A percentile compares a stretch with the other conserved stretches of the same genome.
Conservation (phyloP, 2,888 invertebrate genomes). For the Gymnoscelis rufifasciata region DNA sequence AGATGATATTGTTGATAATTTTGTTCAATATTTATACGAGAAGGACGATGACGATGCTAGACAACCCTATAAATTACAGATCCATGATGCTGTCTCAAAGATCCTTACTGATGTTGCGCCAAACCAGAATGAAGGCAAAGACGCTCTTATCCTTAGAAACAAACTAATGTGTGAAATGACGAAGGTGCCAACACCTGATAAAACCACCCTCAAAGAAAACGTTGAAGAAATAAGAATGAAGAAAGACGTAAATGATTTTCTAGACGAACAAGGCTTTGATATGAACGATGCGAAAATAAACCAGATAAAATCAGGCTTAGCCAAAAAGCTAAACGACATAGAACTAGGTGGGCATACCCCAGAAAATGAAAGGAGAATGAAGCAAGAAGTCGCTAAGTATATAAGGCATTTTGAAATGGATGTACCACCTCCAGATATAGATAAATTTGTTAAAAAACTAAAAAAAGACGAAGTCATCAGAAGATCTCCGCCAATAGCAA, state of each 20-base stretch:
- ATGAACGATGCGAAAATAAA: conserved; percentile 22
- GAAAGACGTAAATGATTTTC: conserved; percentile 44
- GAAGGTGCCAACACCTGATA: conserved; percentile 41
- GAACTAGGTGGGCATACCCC: conserved; percentile 40
- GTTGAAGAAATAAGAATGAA: conserved; percentile 49
- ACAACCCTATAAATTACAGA: conserved; percentile 38
- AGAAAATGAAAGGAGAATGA: conserved; percentile 42
- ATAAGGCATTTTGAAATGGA: conserved; percentile 39
- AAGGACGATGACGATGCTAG: conserved; percentile 37
- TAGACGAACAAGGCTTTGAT: conserved; percentile 33
- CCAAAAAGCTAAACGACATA: conserved; percentile 45
- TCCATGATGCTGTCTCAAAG: conserved; percentile 38
- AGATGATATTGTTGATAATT: conserved; percentile 49
- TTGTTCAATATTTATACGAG: conserved; percentile 43
- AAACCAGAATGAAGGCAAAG: conserved; percentile 16
- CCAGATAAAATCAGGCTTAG: conserved; percentile 36
- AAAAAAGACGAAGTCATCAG: conserved; percentile 36
- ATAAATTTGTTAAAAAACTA: conserved; percentile 41
- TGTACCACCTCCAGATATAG: conserved; percentile 30
- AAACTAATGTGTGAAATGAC: conserved; percentile 50
- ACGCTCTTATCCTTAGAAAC: conserved; percentile 42
- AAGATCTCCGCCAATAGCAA: conserved; percentile 22
- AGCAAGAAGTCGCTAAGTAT: conserved; percentile 37
- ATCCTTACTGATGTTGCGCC: conserved; percentile 25
- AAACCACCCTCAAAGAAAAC: conserved; percentile 41